A percentile compares a stretch with the other conserved stretches of the same genome.
These are phyloP conservation scores for Ips typographus DNA, from an alignment of 1,140 invertebrate species.

Conservation along the genomic window DNA sequence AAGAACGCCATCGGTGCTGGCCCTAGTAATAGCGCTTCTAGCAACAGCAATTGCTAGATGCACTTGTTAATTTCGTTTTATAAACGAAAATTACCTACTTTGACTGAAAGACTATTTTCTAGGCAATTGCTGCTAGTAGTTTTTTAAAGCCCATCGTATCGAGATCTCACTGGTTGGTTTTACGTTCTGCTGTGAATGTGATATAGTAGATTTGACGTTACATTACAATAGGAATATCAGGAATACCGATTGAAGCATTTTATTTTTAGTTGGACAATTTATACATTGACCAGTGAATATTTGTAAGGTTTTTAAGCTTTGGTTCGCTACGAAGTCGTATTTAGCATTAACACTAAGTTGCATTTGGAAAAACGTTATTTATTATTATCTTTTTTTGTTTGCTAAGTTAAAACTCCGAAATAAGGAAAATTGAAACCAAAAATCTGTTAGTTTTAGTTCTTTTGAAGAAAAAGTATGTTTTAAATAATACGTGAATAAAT, in stretches of 20 bases:
- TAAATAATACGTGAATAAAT: slow-evolving; percentile 3
- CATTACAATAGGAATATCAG: background rate
- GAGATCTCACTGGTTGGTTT: slow-evolving; percentile 8
- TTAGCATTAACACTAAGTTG: background rate
- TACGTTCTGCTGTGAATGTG: background rate
- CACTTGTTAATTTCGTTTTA: slow-evolving; percentile 39
- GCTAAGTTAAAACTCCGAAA: background rate
- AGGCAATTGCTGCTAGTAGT: background rate
- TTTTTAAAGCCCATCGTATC: no score
- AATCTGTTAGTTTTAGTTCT: slow-evolving; percentile 1
- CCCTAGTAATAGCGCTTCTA: slow-evolving; percentile 24
- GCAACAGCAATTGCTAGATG: slow-evolving; percentile 28
- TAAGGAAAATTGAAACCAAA: background rate
- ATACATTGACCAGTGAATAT: no score
- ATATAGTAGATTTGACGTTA: background rate
- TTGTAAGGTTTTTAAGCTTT: no score
- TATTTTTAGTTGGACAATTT: no score
- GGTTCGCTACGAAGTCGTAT: background rate
- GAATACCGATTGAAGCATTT: background rate
- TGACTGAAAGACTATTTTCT: slow-evolving; percentile 37
- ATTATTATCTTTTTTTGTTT: slow-evolving; percentile 3
- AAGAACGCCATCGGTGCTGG: slow-evolving; percentile 6
- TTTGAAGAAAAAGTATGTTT: background rate
- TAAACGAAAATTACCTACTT: slow-evolving; percentile 37
- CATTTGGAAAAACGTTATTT: background rate